Evolutionary conservation across 1,140 invertebrate genomes (phyloP), one percentile per base, ranked within the genome.

Genomic region (Nomia melanderi): DNA sequence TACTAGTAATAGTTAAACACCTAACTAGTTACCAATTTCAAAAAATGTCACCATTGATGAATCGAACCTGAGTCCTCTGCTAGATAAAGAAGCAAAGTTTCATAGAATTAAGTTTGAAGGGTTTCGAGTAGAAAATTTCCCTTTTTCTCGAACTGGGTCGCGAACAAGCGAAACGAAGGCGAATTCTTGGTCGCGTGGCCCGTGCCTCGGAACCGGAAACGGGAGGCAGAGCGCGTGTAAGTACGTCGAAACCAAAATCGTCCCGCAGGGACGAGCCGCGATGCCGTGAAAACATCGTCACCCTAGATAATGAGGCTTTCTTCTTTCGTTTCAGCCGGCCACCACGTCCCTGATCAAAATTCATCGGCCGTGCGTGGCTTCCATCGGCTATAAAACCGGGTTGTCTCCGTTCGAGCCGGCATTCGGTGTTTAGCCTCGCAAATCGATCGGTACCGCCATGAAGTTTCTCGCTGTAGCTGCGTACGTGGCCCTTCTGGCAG

Each of bases 261-360:
- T 80, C 41, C 2, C 56, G 47, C 47, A 72, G 62, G 76, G 73
- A 77, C 60, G 59, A 50, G 47, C 47, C 29, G 47, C 56, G 31
- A 25, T 72, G 63, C 57, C 77, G 79, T 82, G 72, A 78, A 77
- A 86, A 83, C 72, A 82, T 74, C 70, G 85, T 78, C 91, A 92
- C 89, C 88, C 91, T 88, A 91, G 86, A 91, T 91, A 87, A 89
- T 83, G 80, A 85, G 86, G 89, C 91, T 91, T 90, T 29, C 89
- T 89, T 91, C 89, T 90, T 88, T 91, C 82, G 78, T 87, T 87
- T 70, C 70, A 63, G 73, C 36, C 80, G 62, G 74, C 79, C 84
- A 79, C n/a, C 90, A 90, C 89, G 90, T 92, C 60, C 54, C 82
- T 91, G 54, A 91, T 92, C 83, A 88, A 84, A 89, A 92, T 92